Evolutionary conservation across 2,888 invertebrate genomes (phyloP), one percentile per base, ranked within the genome.

Genomic region (Caradrina clavipalpis): DNA sequence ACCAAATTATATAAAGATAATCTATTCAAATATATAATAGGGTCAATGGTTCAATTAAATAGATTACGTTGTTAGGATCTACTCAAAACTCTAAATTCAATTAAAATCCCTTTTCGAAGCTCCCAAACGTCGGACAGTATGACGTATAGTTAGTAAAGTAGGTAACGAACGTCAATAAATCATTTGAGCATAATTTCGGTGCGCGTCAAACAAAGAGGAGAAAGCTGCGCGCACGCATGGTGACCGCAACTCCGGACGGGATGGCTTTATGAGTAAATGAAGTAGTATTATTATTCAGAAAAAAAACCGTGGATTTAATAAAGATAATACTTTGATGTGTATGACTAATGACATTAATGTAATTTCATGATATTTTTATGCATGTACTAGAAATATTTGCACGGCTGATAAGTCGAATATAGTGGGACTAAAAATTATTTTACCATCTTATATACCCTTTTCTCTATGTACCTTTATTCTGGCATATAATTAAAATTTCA

Each of bases 141-240:
- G 45, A 58, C 31, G 26, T 54, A 77, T 47, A n/a, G 2, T 7
- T 22, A n/a, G 17, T 54, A 53, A 76, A 74, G 22, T 70, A 22
- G 73, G 62, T 75, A 73, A 78, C 74, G 73, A 76, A 61, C 79
- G 47, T 68, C 67, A 56, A 51, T 85, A 80, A 82, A 80, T 86
- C 77, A 84, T 84, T 69, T 83, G 63, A 65, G 65, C 67, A 80
- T 85, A 81, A 82, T 86, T 88, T 81, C 69, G 78, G 78, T 81
- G 62, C 65, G 66, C 73, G 63, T 73, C 82, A 82, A 77, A 88
- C 88, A 87, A 87, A 81, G 82, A 84, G 81, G 88, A 88, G 88
- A 89, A 89, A 89, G 88, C 76, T 81, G 72, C 69, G 81, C 66
- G 62, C 66, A 78, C 77, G 73, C 71, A 81, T 76, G 78, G 69